phyloP scores from a whole-genome alignment of 2,888 invertebrate genomes.

The Galeopsomyia nigrocyanea region DNA sequence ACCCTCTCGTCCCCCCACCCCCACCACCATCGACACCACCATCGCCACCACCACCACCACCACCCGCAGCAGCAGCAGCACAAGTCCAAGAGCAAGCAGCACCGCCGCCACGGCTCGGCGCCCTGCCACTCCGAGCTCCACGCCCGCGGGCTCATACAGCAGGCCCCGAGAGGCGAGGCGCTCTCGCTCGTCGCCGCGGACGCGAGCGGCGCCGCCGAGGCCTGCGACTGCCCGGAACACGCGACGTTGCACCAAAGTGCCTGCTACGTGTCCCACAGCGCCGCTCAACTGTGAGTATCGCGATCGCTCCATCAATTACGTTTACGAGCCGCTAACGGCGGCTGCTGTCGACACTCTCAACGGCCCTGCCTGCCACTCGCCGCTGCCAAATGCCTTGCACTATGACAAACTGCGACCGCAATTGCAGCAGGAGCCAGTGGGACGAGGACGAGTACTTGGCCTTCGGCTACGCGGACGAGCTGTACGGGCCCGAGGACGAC shows the following conservation, averaged over 20 bases:
- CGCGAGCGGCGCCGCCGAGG: conserved; percentile 58
- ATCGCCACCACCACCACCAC: conserved; percentile 55
- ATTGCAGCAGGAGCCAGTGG: conserved; percentile 67
- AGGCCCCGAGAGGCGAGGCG: too few species aligned
- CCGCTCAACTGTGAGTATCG: conserved; percentile 63
- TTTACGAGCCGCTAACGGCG: too few species aligned
- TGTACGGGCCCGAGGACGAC: conserved; percentile 66
- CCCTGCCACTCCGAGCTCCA: conserved; percentile 58
- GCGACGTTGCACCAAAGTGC: conserved; percentile 65
- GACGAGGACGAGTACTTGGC: conserved; percentile 71
- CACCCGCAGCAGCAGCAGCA: conserved; percentile 55
- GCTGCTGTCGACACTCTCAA: too few species aligned
- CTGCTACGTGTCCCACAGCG: conserved; percentile 64
- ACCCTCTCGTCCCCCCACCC: conserved; percentile 68
- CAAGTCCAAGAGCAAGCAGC: conserved; percentile 52
- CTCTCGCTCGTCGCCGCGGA: conserved; percentile 61
- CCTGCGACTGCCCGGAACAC: conserved; percentile 61
- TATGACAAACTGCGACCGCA: too few species aligned
- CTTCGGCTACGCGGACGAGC: conserved; percentile 70
- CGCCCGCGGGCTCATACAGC: too few species aligned
- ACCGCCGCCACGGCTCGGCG: conserved; percentile 63
- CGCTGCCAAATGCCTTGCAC: too few species aligned
- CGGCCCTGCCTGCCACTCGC: too few species aligned
- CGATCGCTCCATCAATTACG: too few species aligned
- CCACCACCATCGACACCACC: conserved; percentile 59